These are phyloP conservation scores for Lucifuga dentata DNA, from an alignment of 2,113 vertebrate genomes.

Conservation along the genomic window DNA sequence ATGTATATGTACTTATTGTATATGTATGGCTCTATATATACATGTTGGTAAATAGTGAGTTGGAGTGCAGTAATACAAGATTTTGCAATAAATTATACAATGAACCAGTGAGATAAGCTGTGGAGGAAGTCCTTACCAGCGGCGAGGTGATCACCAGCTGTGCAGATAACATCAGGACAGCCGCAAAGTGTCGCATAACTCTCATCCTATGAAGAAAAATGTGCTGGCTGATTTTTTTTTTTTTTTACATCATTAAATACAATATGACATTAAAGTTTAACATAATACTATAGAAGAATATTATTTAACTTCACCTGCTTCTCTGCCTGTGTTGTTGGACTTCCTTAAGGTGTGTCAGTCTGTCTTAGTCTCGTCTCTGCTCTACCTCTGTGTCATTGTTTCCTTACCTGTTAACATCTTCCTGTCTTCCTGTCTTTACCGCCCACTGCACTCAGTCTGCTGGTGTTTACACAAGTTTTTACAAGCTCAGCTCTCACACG, in stretches of 20 bases:
- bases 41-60: too few relatives aligned
- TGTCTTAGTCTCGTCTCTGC: slow-evolving; percentile 8
- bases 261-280: neutral
- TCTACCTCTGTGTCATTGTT: slow-evolving; percentile 67
- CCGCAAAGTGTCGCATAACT: slow-evolving; percentile 39
- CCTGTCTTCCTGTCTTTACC: slow-evolving; percentile 46
- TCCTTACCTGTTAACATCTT: slow-evolving; percentile 71
- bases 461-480: slow-evolving; percentile 25
- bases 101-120: neutral
- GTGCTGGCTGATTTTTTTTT: too few relatives aligned
- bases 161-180: slow-evolving; percentile 41
- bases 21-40: too few relatives aligned
- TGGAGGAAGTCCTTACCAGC: slow-evolving; percentile 56
- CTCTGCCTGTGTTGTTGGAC: slow-evolving; percentile 30
- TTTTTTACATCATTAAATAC: too few relatives aligned
- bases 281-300: neutral
- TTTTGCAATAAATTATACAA: neutral
- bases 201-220: slow-evolving; percentile 53
- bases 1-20: too few relatives aligned
- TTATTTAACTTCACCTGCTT: slow-evolving; percentile 16
- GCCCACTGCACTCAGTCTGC: slow-evolving; percentile 36
- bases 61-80: neutral
- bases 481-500: neutral
- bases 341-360: slow-evolving; percentile 45
- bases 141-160: slow-evolving; percentile 30